Conservation (phyloP, 2,888 invertebrate species). For the Coelopa pilipes region DNA sequence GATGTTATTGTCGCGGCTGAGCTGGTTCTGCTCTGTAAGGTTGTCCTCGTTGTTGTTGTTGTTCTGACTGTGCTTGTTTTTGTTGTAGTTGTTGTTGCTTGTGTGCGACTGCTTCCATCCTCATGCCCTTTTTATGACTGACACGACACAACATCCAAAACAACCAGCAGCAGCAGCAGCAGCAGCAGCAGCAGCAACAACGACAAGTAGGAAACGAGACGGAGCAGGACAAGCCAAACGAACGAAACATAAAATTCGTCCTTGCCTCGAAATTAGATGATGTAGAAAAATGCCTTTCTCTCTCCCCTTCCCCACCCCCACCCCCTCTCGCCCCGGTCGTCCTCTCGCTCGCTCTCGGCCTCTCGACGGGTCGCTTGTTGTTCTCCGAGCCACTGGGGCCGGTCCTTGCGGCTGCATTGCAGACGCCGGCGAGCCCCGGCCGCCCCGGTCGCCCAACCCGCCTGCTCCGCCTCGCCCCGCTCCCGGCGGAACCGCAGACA, state of each 20-base stretch:
- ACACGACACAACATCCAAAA: background rate
- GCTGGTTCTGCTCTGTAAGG: too few relatives aligned
- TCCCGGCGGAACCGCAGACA: conserved; percentile 1
- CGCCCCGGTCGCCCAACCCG: background rate
- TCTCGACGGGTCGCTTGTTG: background rate
- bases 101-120: background rate
- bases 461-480: background rate
- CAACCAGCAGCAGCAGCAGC: background rate
- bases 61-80: background rate
- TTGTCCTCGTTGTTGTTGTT: too few relatives aligned
- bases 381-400: background rate
- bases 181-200: background rate
- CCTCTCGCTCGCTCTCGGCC: background rate
- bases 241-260: conserved; percentile 22
- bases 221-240: background rate
- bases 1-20: too few relatives aligned
- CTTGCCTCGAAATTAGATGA: conserved; percentile 31
- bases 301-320: too few relatives aligned
- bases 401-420: background rate
- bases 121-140: conserved; percentile 1
- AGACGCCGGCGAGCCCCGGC: background rate
- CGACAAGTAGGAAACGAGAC: too few relatives aligned
- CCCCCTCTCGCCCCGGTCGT: background rate
- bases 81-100: background rate
- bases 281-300: conserved; percentile 4